These are phyloP conservation scores for Ptilodon capucinus DNA, from an alignment of 2,888 invertebrate genomes.

Conservation along the genomic window DNA sequence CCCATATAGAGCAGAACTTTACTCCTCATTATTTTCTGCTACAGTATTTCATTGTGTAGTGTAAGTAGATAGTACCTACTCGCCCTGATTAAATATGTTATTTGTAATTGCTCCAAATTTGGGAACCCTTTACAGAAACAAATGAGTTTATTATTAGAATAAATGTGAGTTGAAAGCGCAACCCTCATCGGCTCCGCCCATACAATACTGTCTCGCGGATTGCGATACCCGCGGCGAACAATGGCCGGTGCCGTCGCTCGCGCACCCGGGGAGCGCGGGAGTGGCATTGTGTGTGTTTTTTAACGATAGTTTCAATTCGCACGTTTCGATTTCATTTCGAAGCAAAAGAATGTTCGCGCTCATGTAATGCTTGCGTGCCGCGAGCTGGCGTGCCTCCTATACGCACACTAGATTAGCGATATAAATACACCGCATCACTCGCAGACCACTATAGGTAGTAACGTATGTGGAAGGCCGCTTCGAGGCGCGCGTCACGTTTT, in stretches of 20 bases:
- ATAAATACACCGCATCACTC: slow-evolving; percentile 23
- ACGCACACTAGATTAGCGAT: slow-evolving; percentile 29
- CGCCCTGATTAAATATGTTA: too few species aligned
- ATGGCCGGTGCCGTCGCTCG: background rate
- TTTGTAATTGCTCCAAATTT: background rate
- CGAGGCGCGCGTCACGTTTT: too few species aligned
- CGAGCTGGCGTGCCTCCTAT: background rate
- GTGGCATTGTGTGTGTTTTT: slow-evolving; percentile 49
- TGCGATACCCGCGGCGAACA: slow-evolving; percentile 11
- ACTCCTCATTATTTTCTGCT: too few species aligned
- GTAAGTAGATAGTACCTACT: too few species aligned
- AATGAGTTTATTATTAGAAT: background rate
- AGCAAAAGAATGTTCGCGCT: slow-evolving; percentile 26
- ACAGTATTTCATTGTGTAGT: too few species aligned
- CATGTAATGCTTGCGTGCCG: slow-evolving; percentile 44
- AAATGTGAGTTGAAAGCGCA: background rate
- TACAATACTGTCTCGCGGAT: background rate
- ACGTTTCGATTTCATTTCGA: slow-evolving; percentile 56
- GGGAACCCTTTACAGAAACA: background rate
- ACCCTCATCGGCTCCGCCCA: background rate
- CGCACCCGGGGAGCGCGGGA: slow-evolving; percentile 15
- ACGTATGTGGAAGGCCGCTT: background rate
- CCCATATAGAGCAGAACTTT: too few species aligned
- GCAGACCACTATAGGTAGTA: too few species aligned
- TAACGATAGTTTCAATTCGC: slow-evolving; percentile 59